Evolutionary conservation across 2,797 vertebrate genomes (phyloP).

Genomic region (Perdix hodgsoniae): DNA sequence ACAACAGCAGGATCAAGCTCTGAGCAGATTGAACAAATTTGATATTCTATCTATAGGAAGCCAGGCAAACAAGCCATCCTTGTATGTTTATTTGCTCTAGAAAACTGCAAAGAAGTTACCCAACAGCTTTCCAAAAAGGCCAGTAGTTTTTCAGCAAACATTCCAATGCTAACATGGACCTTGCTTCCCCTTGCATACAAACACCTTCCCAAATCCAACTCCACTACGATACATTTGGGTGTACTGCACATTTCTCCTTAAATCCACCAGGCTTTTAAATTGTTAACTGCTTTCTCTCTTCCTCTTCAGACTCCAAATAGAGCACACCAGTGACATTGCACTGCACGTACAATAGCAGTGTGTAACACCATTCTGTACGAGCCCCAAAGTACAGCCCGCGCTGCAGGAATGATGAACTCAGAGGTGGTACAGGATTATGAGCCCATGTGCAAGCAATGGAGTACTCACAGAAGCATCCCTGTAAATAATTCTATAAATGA

Average conservation of each 20-base stretch:
- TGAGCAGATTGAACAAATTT: not conserved
- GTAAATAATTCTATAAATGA: not conserved
- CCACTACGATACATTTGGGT: rapidly evolving
- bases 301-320: not conserved
- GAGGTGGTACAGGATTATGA: not conserved
- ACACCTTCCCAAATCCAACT: not conserved
- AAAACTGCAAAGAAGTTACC: not conserved
- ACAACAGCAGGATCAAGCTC: not conserved
- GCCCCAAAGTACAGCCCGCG: rapidly evolving
- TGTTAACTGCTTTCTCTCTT: not conserved
- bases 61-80: not conserved
- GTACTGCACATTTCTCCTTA: not conserved
- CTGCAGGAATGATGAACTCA: not conserved
- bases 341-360: rapidly evolving
- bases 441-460: not conserved
- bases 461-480: not conserved
- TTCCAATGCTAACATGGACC: not conserved
- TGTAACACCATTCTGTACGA: rapidly evolving
- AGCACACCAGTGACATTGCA: not conserved
- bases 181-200: not conserved
- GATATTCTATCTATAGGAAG: not conserved
- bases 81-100: not conserved
- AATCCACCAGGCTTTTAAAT: not conserved
- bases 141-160: not conserved
- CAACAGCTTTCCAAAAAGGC: not conserved